These are phyloP conservation scores for Actinopyga echinites DNA, from an alignment of 53 echinoderm and acorn worm species.

Conservation along the genomic window DNA sequence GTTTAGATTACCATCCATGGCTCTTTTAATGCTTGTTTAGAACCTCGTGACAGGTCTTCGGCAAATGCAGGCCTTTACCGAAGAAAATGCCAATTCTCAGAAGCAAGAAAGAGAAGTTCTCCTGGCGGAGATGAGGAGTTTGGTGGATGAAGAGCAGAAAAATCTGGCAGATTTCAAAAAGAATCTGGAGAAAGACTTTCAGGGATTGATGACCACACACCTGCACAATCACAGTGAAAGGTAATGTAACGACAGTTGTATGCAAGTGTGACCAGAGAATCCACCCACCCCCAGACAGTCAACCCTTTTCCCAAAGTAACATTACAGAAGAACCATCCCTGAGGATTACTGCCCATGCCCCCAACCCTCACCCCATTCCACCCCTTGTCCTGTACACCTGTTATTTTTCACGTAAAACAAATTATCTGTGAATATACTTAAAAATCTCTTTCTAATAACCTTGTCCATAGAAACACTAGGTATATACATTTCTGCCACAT, in stretches of 20 bases:
- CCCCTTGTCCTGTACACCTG: too few relatives aligned
- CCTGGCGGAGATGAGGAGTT: conserved; percentile 57
- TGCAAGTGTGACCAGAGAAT: not conserved
- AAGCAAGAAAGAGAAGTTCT: conserved; percentile 68
- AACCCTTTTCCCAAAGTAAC: too few relatives aligned
- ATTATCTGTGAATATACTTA: too few relatives aligned
- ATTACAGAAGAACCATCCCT: too few relatives aligned
- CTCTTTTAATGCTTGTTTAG: not conserved
- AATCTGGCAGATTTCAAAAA: conserved; percentile 50
- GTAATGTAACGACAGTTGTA: conserved; percentile 1
- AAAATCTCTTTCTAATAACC: too few relatives aligned
- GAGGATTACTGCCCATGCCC: too few relatives aligned
- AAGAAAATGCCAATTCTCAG: conserved; percentile 60
- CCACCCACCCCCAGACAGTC: not conserved
- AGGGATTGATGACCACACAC: conserved; percentile 47
- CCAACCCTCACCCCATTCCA: too few relatives aligned
- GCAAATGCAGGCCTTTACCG: conserved; percentile 72
- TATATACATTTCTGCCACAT: too few relatives aligned
- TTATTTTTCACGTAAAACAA: too few relatives aligned
- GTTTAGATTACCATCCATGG: not conserved
- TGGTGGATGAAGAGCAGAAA: conserved; percentile 66
- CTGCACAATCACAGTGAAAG: conserved; percentile 44
- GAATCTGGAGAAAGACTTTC: conserved; percentile 53
- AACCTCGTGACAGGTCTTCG: conserved; percentile 53
- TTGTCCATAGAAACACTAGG: too few relatives aligned